Evolutionary conservation across 2,113 vertebrate genomes (phyloP).

Genomic region (Callaeas wilsoni): DNA sequence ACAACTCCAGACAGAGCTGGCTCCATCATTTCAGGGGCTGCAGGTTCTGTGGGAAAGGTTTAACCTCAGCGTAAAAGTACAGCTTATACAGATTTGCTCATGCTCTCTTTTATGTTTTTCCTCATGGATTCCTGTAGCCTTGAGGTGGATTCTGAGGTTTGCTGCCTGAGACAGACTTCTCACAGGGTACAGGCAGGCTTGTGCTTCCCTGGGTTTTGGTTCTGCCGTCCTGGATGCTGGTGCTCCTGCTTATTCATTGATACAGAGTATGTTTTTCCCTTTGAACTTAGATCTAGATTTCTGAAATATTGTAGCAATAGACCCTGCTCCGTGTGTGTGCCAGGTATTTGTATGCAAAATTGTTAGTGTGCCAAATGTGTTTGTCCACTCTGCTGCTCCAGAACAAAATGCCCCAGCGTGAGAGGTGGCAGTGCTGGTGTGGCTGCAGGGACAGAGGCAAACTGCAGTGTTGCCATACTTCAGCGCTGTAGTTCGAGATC

Average conservation of each 20-base stretch:
- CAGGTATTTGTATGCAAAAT: background rate
- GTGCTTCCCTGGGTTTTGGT: background rate
- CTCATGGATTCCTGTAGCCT: background rate
- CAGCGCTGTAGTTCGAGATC: background rate
- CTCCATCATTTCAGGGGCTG: background rate
- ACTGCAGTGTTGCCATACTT: background rate
- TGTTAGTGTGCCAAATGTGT: background rate
- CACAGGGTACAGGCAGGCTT: background rate
- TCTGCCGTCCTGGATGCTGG: background rate
- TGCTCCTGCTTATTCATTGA: background rate
- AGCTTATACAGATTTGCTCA: background rate
- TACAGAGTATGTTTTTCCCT: background rate
- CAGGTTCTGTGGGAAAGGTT: background rate
- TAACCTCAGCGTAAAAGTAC: background rate
- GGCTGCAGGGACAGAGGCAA: background rate
- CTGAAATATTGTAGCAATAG: background rate
- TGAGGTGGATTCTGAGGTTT: background rate
- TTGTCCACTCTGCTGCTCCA: background rate
- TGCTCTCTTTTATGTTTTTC: background rate
- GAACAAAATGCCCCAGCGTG: background rate
- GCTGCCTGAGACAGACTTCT: background rate
- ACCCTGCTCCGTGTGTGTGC: background rate
- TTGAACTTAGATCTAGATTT: background rate
- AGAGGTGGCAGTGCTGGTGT: background rate
- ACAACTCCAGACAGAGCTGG: background rate